phyloP scores from a whole-genome alignment of 2,113 vertebrate genomes.

The Notarius quadriscutis region DNA sequence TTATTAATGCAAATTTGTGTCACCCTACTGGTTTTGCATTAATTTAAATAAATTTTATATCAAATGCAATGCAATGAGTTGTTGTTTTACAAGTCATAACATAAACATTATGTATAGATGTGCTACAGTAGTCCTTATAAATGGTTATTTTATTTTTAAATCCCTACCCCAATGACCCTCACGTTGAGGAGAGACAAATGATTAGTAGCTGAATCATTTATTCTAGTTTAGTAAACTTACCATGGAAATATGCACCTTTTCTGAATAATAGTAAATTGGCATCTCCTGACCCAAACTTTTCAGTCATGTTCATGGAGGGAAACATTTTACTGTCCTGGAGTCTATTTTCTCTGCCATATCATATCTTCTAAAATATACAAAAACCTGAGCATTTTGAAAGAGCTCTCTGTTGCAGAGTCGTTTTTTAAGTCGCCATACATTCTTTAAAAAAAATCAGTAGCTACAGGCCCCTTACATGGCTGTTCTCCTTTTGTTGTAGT shows the following conservation, averaged over 20 bases:
- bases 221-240: background rate
- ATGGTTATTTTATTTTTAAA: background rate
- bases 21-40: background rate
- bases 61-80: background rate
- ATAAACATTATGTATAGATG: background rate
- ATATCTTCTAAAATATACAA: constrained; percentile 36
- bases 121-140: background rate
- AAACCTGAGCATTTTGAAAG: constrained; percentile 21
- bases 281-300: background rate
- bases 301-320: background rate
- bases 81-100: background rate
- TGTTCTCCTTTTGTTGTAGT: background rate
- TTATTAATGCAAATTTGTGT: background rate
- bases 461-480: background rate
- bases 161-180: background rate
- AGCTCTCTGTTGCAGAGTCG: constrained; percentile 36
- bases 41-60: background rate
- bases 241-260: background rate
- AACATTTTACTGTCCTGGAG: background rate
- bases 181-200: background rate
- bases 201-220: background rate
- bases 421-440: constrained; percentile 39
- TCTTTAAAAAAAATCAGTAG: constrained; percentile 26
- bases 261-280: background rate
- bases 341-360: background rate